A percentile compares a stretch with the other conserved stretches of the same genome.
phyloP scores from a whole-genome alignment of 2,888 invertebrate species.

The Nysson spinosus region DNA sequence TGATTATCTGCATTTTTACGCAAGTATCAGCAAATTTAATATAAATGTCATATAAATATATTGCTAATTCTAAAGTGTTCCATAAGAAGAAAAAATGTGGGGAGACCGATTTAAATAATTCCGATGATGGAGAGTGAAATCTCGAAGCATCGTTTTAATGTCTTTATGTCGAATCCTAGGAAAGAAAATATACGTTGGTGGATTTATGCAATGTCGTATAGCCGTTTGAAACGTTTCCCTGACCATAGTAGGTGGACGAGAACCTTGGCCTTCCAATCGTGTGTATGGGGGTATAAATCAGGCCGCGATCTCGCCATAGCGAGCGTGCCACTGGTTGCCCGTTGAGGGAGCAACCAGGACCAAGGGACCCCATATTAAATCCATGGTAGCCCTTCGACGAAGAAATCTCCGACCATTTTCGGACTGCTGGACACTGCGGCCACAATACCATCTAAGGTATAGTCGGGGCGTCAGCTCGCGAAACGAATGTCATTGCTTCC shows the following conservation, averaged over 20 bases:
- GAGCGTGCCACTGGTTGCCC: slow-evolving; percentile 61
- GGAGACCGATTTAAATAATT: too few species aligned
- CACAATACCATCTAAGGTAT: slow-evolving; percentile 66
- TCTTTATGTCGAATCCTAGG: slow-evolving; percentile 29
- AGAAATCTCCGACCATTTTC: slow-evolving; percentile 71
- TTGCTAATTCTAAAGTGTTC: too few species aligned
- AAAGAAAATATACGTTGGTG: slow-evolving; percentile 10
- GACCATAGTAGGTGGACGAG: slow-evolving; percentile 50
- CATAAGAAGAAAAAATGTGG: too few species aligned
- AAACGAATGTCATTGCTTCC: slow-evolving; percentile 60
- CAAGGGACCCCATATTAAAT: slow-evolving; percentile 55
- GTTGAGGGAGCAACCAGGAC: slow-evolving; percentile 29
- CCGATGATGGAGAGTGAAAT: too few species aligned
- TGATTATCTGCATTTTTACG: too few species aligned
- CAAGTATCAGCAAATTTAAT: too few species aligned
- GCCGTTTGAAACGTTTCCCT: slow-evolving; percentile 29
- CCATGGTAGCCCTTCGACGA: slow-evolving; percentile 49
- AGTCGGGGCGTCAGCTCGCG: slow-evolving; percentile 63
- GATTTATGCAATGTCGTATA: slow-evolving; percentile 37
- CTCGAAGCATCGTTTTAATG: background rate
- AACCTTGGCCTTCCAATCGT: slow-evolving; percentile 48
- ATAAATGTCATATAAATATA: too few species aligned
- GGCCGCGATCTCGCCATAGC: slow-evolving; percentile 63
- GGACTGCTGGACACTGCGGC: slow-evolving; percentile 61
- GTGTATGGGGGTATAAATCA: slow-evolving; percentile 62